Conservation (phyloP, 2,888 invertebrate species). For the Venustoraphidia nigricollis region DNA sequence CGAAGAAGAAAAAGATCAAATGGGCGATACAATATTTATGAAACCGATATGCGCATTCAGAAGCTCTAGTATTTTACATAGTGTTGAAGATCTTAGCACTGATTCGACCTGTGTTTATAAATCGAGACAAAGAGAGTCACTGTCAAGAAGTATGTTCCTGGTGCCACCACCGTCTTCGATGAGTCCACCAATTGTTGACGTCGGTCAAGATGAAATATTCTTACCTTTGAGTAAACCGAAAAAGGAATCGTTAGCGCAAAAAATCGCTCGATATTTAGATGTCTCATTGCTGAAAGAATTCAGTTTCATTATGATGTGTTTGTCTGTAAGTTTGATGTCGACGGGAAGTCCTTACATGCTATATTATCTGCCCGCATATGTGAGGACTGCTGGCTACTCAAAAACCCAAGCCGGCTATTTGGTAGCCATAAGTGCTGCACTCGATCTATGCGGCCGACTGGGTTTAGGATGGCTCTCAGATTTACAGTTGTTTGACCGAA, state of each 20-base stretch:
- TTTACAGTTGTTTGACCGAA: conserved; percentile 50
- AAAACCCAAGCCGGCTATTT: conserved; percentile 47
- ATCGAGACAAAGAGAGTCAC: conserved; percentile 23
- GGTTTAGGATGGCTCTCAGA: conserved; percentile 62
- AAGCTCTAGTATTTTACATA: conserved; percentile 55
- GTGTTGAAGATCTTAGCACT: conserved; percentile 58
- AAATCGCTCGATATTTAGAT: conserved; percentile 41
- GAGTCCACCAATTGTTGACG: conserved; percentile 17
- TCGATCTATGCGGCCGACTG: conserved; percentile 55
- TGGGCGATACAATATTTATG: conserved; percentile 35
- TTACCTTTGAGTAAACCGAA: conserved; percentile 17
- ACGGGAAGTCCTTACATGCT: conserved; percentile 63
- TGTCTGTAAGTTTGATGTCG: conserved; percentile 59
- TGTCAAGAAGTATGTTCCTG: conserved; percentile 31
- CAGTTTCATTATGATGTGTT: conserved; percentile 52
- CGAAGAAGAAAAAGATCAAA: conserved; percentile 38
- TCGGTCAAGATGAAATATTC: too few relatives aligned
- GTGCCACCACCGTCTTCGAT: conserved; percentile 28
- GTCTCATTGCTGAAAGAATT: conserved; percentile 49
- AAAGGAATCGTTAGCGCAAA: conserved; percentile 26
- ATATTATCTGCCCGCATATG: conserved; percentile 60
- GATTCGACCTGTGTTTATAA: conserved; percentile 64
- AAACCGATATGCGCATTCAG: conserved; percentile 46
- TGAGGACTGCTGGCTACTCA: conserved; percentile 45
- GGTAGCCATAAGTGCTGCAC: conserved; percentile 57